A percentile compares a stretch with the other conserved stretches of the same genome.
phyloP scores from a whole-genome alignment of 1,140 invertebrate genomes.

The Megalonaias nervosa region DNA sequence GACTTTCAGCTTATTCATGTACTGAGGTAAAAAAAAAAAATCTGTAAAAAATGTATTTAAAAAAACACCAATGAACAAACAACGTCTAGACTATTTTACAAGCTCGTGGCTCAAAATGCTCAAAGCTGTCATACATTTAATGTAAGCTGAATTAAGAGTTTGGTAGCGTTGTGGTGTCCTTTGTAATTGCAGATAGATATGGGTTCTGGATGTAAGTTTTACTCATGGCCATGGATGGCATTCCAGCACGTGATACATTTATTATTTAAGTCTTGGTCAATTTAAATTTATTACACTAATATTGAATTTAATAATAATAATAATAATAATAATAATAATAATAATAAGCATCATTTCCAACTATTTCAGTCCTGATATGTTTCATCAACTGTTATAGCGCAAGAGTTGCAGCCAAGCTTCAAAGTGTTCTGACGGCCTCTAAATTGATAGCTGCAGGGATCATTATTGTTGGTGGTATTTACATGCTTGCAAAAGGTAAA shows the following conservation, averaged over 20 bases:
- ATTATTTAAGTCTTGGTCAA: not conserved
- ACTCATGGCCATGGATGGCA: not conserved
- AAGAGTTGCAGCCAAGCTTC: conserved; percentile 85
- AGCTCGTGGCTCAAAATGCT: not conserved
- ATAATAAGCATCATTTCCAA: conserved; percentile 6
- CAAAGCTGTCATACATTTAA: not conserved
- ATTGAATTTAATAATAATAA: too few species aligned
- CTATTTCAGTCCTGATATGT: conserved; percentile 74
- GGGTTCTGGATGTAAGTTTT: not conserved
- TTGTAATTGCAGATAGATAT: not conserved
- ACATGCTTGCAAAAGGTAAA: conserved; percentile 80
- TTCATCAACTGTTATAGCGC: conserved; percentile 91
- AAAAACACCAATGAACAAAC: not conserved
- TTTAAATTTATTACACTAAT: not conserved
- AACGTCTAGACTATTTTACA: not conserved
- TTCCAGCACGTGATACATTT: not conserved
- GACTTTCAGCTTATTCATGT: not conserved
- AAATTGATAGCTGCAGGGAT: conserved; percentile 78
- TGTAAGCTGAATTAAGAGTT: not conserved
- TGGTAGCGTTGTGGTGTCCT: too few species aligned
- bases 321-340: too few species aligned
- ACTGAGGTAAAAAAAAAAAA: not conserved
- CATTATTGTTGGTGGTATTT: conserved; percentile 82
- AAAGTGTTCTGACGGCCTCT: conserved; percentile 88
- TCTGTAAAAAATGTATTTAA: not conserved